Conservation (phyloP, 2,888 invertebrate species). For the Marronus borbonicus region DNA sequence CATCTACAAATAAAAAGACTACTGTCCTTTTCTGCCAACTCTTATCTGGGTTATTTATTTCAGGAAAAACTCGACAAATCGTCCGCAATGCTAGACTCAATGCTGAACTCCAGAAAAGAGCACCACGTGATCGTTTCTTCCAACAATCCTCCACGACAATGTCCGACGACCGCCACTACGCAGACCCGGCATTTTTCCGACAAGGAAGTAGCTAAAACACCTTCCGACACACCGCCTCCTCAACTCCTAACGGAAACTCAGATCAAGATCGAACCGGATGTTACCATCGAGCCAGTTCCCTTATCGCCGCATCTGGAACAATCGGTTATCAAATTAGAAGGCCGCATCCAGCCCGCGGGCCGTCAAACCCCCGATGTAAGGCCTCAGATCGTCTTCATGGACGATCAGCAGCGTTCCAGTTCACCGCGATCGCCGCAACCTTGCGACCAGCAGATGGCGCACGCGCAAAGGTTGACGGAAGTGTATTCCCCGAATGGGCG, state of each 20-base stretch:
- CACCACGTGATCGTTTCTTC: slow-evolving; percentile 13
- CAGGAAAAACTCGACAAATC: slow-evolving; percentile 76
- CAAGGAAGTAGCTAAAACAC: slow-evolving; percentile 52
- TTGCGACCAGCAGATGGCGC: slow-evolving; percentile 7
- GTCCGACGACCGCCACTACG: not conserved
- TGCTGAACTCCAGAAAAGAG: slow-evolving; percentile 68
- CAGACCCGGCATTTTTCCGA: slow-evolving; percentile 59
- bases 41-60: slow-evolving; percentile 64
- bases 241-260: slow-evolving; percentile 54
- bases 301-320: not conserved
- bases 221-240: not conserved
- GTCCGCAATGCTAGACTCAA: slow-evolving; percentile 74
- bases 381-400: slow-evolving; percentile 27
- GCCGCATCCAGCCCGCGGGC: not conserved
- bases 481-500: slow-evolving; percentile 36
- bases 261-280: slow-evolving; percentile 57
- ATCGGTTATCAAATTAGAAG: slow-evolving; percentile 47
- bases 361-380: slow-evolving; percentile 4
- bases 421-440: slow-evolving; percentile 44
- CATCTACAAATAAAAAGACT: too few relatives aligned
- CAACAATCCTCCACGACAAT: slow-evolving; percentile 6
- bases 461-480: slow-evolving; percentile 50
- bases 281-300: slow-evolving; percentile 56
- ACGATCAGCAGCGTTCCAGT: not conserved
- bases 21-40: too few relatives aligned